A percentile compares a stretch with the other conserved stretches of the same genome.
phyloP scores from a whole-genome alignment of 2,113 vertebrate species.

The Synodontis membranacea region DNA sequence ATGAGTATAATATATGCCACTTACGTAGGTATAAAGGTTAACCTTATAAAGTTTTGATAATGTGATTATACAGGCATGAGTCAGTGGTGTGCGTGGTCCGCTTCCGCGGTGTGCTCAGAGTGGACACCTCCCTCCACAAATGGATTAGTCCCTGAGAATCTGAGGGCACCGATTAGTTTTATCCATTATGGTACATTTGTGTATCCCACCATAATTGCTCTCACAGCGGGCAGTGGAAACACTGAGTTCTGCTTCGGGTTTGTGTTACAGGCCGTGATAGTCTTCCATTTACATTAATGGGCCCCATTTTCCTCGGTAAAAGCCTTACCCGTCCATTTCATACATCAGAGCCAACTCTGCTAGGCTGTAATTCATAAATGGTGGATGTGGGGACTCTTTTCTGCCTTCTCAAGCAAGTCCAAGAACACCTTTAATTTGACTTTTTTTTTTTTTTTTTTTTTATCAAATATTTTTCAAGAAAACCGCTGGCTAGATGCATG shows the following conservation, averaged over 20 bases:
- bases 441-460: not conserved
- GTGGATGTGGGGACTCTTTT: slow-evolving; percentile 20
- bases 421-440: slow-evolving; percentile 37
- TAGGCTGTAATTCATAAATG: slow-evolving; percentile 45
- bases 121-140: slow-evolving; percentile 45
- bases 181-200: slow-evolving; percentile 51
- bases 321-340: slow-evolving; percentile 50
- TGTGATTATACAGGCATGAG: slow-evolving; percentile 45
- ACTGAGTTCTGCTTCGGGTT: slow-evolving; percentile 52
- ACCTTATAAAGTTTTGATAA: slow-evolving; percentile 43
- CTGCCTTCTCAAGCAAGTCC: slow-evolving; percentile 1
- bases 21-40: slow-evolving; percentile 17
- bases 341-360: slow-evolving; percentile 44
- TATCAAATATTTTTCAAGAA: not conserved
- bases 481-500: not conserved
- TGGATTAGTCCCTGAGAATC: slow-evolving; percentile 48
- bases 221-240: slow-evolving; percentile 53
- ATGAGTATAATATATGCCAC: slow-evolving; percentile 5
- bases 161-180: slow-evolving; percentile 44
- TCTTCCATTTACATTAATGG: slow-evolving; percentile 58
- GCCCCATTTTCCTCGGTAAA: slow-evolving; percentile 52
- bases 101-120: slow-evolving; percentile 9
- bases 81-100: slow-evolving; percentile 26
- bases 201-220: slow-evolving; percentile 54
- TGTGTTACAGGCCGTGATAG: slow-evolving; percentile 53